Base-by-base conservation (phyloP, 2,113 vertebrate genomes). In the Leptodactylus fuscus region DNA sequence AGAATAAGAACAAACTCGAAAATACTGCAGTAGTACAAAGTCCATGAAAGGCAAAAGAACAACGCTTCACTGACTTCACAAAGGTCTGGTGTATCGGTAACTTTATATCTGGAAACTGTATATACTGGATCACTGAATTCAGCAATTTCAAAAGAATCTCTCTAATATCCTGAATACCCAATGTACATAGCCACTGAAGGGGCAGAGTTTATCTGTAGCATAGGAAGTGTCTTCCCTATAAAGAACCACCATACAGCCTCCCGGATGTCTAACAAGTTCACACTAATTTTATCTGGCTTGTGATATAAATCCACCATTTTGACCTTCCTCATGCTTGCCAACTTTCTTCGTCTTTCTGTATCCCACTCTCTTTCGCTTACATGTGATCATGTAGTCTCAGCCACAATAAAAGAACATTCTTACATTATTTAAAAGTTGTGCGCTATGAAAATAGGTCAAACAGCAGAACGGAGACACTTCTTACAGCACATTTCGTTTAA, bases 371-470 rank as follows among this genome's bases (percentile, higher is more conserved):
- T 41, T 80, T 44, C 76, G n/a, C 76, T 58, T 58, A 36, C 22
- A 36, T 38, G 36, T 29, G 5, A 36, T 58, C 32, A 80, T 80
- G 77, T 80, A 80, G 77, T n/a, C 77, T 60, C 22, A 55, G 13
- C 77, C 49, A 41, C 77, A 55, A 80, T 80, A 55, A 60, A 55
- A 80, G 77, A 58, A 60, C 77, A 60, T 80, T 76, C 74, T 76
- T 80, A 80, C 77, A 80, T 80, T 60, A 80, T 80, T 80, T 80
- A 80, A 41, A 80, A 51, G 51, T 27, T 80, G 53, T 58, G 77
- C 77, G 53, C 51, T 38, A 60, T 41, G 20, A 69, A 80, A 80
- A 58, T 80, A 80, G 77, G 77, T 80, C 77, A 80, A 27, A 60
- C 77, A 55, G 49, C 51, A 60, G 8, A 60, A 80, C 18, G 0